Evolutionary conservation across 2,888 invertebrate species (phyloP).

Genomic region (Trimorus sp.): DNA sequence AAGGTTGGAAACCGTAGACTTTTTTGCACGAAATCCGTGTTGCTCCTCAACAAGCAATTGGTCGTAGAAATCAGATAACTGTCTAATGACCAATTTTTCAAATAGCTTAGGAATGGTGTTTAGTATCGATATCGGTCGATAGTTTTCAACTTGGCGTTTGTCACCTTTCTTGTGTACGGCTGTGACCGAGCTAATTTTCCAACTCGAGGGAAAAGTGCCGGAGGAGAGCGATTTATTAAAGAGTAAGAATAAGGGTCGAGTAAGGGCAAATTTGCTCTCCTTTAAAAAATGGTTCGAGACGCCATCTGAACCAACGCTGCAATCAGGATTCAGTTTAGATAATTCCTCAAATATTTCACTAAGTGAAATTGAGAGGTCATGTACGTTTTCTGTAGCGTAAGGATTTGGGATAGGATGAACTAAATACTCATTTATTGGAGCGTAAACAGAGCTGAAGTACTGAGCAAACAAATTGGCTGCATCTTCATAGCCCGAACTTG

Average conservation of each 20-base stretch:
- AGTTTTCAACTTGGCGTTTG: background rate
- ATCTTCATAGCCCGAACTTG: background rate
- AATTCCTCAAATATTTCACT: background rate
- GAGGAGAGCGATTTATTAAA: background rate
- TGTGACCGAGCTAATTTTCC: background rate
- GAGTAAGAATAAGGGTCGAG: background rate
- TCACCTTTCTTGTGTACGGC: background rate
- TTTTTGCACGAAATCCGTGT: background rate
- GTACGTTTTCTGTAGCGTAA: background rate
- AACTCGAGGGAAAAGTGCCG: background rate
- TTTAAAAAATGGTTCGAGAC: background rate
- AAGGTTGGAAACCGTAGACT: background rate
- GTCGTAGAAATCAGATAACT: background rate
- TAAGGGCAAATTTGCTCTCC: background rate
- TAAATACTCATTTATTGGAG: background rate
- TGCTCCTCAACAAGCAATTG: background rate
- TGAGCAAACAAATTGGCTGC: background rate
- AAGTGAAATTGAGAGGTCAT: background rate
- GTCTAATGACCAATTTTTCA: background rate
- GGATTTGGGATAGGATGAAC: no score
- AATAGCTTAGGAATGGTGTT: slow-evolving; percentile 11
- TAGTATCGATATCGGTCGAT: slow-evolving; percentile 17
- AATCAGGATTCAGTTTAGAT: background rate
- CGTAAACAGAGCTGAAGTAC: background rate
- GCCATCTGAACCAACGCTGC: background rate